phyloP scores from a whole-genome alignment of 1,140 invertebrate genomes.

The Drosophila gunungcola region DNA sequence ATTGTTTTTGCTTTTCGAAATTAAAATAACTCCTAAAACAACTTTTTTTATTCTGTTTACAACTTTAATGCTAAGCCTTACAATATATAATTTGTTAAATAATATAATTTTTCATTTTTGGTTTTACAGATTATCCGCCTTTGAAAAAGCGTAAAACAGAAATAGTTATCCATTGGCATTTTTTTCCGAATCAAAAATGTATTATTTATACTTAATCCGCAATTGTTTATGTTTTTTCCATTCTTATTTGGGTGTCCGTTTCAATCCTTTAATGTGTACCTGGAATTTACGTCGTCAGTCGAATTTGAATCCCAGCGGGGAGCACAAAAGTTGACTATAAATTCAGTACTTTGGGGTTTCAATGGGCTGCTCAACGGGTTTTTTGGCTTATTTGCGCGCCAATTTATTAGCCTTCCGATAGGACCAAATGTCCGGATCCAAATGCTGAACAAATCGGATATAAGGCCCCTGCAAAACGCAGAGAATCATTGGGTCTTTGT shows the following conservation, averaged over 20 bases:
- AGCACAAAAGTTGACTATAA: conserved; percentile 31
- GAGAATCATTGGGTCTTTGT: conserved; percentile 4
- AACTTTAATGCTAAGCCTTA: no score
- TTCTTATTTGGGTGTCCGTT: background rate
- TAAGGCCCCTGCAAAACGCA: conserved; percentile 7
- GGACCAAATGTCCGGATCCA: background rate
- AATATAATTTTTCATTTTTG: no score
- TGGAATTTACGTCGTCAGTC: conserved; percentile 14
- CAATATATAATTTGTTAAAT: no score
- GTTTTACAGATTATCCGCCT: background rate
- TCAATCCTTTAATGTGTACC: conserved; percentile 5
- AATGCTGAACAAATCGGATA: conserved; percentile 17
- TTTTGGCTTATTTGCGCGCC: conserved; percentile 2
- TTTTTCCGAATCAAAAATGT: conserved; percentile 6
- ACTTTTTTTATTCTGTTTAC: no score
- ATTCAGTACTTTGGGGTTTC: conserved; percentile 29
- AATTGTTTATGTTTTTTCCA: conserved; percentile 8
- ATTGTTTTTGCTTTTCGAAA: background rate
- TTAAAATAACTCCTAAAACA: no score
- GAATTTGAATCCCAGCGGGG: background rate
- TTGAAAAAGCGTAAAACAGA: background rate
- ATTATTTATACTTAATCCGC: conserved; percentile 11
- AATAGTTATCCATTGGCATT: conserved; percentile 1
- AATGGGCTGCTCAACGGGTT: conserved; percentile 6
- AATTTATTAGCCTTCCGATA: conserved; percentile 3